Conservation (phyloP, 2,113 vertebrate genomes). For the Anthoscopus minutus region DNA sequence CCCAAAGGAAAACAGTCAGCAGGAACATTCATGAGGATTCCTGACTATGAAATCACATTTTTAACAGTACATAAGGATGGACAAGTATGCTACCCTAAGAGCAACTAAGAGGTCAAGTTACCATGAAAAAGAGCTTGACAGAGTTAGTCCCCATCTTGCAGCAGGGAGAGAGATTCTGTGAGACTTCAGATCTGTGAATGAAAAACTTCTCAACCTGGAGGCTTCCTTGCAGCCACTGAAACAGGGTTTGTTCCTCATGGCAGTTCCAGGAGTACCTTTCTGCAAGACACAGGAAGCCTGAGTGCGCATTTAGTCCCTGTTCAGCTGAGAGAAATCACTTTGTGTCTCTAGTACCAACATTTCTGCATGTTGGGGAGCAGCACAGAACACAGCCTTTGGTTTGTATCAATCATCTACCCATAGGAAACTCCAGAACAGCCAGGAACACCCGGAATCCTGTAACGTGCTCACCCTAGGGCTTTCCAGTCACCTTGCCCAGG, state of each 20-base stretch:
- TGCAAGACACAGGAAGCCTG: not conserved
- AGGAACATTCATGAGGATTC: not conserved
- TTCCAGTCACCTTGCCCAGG: not conserved
- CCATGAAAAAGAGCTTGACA: not conserved
- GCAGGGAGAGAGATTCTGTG: not conserved
- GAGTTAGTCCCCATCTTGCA: not conserved
- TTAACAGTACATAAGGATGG: not conserved
- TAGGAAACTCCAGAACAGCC: not conserved
- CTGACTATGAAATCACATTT: not conserved
- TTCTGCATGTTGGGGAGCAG: not conserved
- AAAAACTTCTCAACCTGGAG: not conserved
- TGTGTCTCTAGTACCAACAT: not conserved
- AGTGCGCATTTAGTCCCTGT: not conserved
- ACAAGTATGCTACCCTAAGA: not conserved
- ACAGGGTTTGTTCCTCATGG: not conserved
- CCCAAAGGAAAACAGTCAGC: not conserved
- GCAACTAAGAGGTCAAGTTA: not conserved
- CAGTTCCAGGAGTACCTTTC: not conserved
- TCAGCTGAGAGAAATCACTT: not conserved
- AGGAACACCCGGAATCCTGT: not conserved
- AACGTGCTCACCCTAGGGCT: not conserved
- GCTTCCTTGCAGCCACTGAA: not conserved
- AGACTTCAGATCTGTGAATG: not conserved
- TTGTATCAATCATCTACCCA: not conserved
- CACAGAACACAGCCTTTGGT: not conserved